These are phyloP conservation scores for Seriola dumerili DNA, from an alignment of 2,113 vertebrate genomes.

Conservation along the genomic window DNA sequence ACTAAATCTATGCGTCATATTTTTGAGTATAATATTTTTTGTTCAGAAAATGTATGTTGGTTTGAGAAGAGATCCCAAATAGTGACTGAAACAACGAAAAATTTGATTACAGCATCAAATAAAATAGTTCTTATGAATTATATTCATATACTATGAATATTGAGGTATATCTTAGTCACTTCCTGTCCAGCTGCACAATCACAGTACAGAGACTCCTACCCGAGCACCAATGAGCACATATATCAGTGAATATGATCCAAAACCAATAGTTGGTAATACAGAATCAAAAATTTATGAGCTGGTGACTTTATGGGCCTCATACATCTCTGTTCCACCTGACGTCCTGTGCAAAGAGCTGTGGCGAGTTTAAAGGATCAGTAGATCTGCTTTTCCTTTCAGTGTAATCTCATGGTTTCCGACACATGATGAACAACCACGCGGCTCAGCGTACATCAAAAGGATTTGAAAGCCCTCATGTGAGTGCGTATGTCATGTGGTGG, in stretches of 20 bases:
- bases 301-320: conserved; percentile 52
- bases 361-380: conserved; percentile 30
- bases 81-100: too few relatives aligned
- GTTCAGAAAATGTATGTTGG: too few relatives aligned
- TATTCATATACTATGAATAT: conserved; percentile 7
- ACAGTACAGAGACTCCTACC: neutral
- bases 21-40: too few relatives aligned
- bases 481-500: conserved; percentile 5
- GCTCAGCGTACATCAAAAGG: conserved; percentile 40
- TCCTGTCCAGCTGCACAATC: neutral
- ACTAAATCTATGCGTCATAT: too few relatives aligned
- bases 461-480: conserved; percentile 28
- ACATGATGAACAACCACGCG: conserved; percentile 20
- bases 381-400: conserved; percentile 50
- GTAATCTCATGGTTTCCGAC: conserved; percentile 35
- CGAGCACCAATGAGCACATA: neutral
- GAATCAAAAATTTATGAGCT: conserved; percentile 44
- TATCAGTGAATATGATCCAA: conserved; percentile 11
- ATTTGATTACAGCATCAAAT: neutral
- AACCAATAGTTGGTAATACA: conserved; percentile 26
- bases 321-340: conserved; percentile 37
- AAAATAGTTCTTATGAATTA: too few relatives aligned
- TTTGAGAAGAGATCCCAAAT: too few relatives aligned
- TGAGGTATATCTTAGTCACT: neutral
- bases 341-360: conserved; percentile 14